Evolutionary conservation across 1,140 invertebrate genomes (phyloP), one percentile per base, ranked within the genome.

Genomic region (Galendromus occidentalis): DNA sequence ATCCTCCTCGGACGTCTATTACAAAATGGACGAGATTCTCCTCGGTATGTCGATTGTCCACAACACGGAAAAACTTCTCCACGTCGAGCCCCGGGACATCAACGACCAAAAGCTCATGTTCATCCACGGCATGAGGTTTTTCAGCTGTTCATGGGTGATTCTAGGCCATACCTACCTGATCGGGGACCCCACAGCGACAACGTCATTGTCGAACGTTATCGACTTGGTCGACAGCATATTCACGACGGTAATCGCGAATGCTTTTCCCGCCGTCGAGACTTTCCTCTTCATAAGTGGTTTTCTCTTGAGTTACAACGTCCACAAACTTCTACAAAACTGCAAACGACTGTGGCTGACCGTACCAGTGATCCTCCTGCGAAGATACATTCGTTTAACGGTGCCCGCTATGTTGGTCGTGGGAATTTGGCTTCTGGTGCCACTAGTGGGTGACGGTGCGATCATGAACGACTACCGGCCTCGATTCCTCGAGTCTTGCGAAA

Each of bases 91-190:
- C 6, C 51, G 51, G 33, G 22, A 59, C 20, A 59, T 59, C 51
- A 59, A 25, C 22, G 51, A 59, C 33, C 51, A 59, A 33, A 59
- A 22, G 9, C 51, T 59, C 4, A 59, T 59, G 51, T 59, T 59
- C 51, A 59, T 91, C 41, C 87, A 91, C 69, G 87, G 88, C 1
- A 76, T 91, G 0, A 79, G 86, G 4, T 84, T 86, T 0, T 80
- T 92, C 42, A 89, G 87, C 69, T 91, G 92, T 87, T 83, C 83
- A 7, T 93, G 91, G 91, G 87, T 94, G 0, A 87, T 95, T 47
- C 80, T 92, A 1, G 90, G 88, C 0, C 90, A 95, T 74, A 87
- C 87, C 0, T 91, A 71, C 28, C 64, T 68, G 17, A 51, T 68
- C 18, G 47, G 44, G 67, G 41, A 59, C 22, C 51, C 51, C 51